Evolutionary conservation across 2,113 vertebrate genomes (phyloP).

Genomic region (Diglossa brunneiventris): DNA sequence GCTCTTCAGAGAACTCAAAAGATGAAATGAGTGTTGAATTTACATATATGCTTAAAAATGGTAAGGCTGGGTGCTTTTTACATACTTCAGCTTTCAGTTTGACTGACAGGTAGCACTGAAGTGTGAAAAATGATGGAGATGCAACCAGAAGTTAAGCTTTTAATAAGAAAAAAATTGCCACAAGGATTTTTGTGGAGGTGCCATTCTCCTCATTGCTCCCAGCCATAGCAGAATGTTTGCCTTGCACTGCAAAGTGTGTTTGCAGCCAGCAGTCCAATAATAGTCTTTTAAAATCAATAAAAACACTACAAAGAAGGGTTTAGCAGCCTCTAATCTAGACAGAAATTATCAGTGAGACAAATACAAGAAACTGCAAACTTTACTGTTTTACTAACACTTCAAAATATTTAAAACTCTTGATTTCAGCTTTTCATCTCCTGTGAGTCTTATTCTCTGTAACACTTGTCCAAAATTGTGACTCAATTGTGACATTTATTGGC

Average conservation of each 20-base stretch:
- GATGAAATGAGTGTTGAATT: background rate
- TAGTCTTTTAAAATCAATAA: background rate
- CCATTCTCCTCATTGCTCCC: conserved; percentile 6
- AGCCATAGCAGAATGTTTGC: background rate
- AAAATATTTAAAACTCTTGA: background rate
- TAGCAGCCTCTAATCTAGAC: background rate
- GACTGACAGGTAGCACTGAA: background rate
- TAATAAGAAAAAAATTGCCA: conserved; percentile 10
- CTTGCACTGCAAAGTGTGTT: background rate
- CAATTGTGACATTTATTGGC: background rate
- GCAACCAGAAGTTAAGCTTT: conserved; percentile 43
- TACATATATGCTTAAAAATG: background rate
- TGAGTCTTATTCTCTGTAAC: background rate
- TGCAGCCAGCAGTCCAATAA: background rate
- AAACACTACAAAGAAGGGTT: background rate
- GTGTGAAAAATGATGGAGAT: conserved; percentile 23
- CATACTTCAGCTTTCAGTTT: background rate
- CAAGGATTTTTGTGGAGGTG: background rate
- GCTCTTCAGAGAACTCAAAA: background rate
- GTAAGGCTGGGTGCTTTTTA: background rate
- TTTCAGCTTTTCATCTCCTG: background rate
- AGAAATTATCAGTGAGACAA: background rate
- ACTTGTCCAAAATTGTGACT: background rate
- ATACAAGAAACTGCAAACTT: background rate
- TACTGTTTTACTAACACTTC: background rate